phyloP scores from a whole-genome alignment of 1,140 invertebrate genomes.

The Drosophila eugracilis region DNA sequence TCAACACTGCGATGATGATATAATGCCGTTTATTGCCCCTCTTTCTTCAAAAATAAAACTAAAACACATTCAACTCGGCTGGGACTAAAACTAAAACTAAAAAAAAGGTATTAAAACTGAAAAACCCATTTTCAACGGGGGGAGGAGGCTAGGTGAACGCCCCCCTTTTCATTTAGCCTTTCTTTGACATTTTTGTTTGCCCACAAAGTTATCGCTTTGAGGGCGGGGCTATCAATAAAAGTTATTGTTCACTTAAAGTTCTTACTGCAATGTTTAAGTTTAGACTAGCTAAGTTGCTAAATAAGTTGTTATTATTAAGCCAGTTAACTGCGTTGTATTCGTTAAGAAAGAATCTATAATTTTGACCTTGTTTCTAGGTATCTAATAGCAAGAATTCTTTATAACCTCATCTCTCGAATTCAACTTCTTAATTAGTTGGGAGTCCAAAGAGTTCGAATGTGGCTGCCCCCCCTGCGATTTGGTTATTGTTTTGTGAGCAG shows the following conservation, averaged over 20 bases:
- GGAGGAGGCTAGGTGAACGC: neutral
- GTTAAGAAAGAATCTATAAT: too few relatives aligned
- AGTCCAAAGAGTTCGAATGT: neutral
- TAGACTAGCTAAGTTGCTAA: neutral
- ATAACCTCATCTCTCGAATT: neutral
- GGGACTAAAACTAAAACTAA: conserved; percentile 1
- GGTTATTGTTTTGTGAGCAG: neutral
- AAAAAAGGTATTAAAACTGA: neutral
- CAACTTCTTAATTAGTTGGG: neutral
- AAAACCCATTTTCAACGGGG: neutral
- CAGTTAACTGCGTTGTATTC: too few relatives aligned
- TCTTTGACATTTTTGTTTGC: neutral
- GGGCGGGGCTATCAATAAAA: neutral
- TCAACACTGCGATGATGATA: conserved; percentile 25
- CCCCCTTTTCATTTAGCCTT: neutral
- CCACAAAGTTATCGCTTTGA: neutral
- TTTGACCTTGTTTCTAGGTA: too few relatives aligned
- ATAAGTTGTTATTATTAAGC: neutral
- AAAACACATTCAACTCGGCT: neutral
- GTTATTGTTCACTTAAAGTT: neutral
- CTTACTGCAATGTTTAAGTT: neutral
- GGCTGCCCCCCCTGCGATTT: neutral
- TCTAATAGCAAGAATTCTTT: neutral
- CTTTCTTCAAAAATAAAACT: conserved; percentile 5
- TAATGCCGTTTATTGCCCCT: conserved; percentile 32